phyloP scores from a whole-genome alignment of 2,113 vertebrate species.

The Haemorhous mexicanus region DNA sequence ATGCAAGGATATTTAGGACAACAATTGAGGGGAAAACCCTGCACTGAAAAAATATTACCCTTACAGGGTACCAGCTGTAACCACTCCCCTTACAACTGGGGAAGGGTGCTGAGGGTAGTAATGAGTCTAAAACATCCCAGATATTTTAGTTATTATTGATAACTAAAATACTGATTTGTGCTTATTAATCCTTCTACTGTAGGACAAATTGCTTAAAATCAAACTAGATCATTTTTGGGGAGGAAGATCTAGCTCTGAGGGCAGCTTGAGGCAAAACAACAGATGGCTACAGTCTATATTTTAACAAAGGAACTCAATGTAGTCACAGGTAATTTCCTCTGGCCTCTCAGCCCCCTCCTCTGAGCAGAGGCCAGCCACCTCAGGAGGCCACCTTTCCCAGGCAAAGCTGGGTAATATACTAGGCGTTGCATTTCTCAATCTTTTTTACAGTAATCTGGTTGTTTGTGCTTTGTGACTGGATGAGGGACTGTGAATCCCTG shows the following conservation, averaged over 20 bases:
- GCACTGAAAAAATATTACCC: not conserved
- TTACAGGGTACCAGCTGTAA: not conserved
- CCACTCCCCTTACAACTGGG: not conserved
- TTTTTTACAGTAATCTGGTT: not conserved
- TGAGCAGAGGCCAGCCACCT: not conserved
- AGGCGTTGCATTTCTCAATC: not conserved
- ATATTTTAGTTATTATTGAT: not conserved
- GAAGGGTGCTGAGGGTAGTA: not conserved
- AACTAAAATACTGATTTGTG: not conserved
- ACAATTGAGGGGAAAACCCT: not conserved
- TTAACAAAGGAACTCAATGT: not conserved
- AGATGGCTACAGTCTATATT: not conserved
- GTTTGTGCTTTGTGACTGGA: not conserved
- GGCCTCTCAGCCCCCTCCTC: not conserved
- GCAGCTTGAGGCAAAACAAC: not conserved
- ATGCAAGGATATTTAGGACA: not conserved
- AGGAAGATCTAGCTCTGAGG: not conserved
- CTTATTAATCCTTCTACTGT: not conserved
- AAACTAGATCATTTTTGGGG: not conserved
- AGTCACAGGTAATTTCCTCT: not conserved
- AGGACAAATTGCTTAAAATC: not conserved
- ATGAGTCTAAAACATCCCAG: not conserved
- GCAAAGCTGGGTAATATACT: rapidly evolving
- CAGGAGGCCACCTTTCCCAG: not conserved
- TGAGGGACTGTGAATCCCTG: not conserved